Conservation (phyloP, 2,888 invertebrate genomes). For the Yponomeuta malinellus region DNA sequence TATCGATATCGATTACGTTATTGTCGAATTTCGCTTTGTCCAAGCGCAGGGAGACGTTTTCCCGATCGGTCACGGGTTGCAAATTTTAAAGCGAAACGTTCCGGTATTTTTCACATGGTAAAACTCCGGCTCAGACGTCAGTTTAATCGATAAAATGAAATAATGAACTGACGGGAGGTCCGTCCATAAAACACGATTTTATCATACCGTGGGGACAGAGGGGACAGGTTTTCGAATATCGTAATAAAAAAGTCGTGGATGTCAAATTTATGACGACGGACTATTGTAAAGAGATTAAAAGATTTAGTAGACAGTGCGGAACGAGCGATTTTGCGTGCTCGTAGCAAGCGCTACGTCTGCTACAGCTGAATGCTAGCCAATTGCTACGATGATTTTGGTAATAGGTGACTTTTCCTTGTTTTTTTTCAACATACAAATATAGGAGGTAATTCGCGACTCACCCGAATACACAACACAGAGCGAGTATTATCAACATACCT, state of each 20-base stretch:
- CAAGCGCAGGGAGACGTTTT: neutral
- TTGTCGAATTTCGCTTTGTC: conserved; percentile 3
- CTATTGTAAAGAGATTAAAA: conserved; percentile 75
- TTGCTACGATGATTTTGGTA: conserved; percentile 27
- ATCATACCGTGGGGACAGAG: conserved; percentile 69
- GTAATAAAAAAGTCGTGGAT: conserved; percentile 75
- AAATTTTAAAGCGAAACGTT: conserved; percentile 6
- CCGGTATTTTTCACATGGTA: conserved; percentile 9
- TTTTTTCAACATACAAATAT: neutral
- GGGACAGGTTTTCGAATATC: conserved; percentile 70
- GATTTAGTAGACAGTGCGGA: conserved; percentile 64
- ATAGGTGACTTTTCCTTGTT: neutral
- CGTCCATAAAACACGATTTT: conserved; percentile 72
- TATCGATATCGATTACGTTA: conserved; percentile 35
- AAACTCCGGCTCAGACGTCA: conserved; percentile 34
- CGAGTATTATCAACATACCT: conserved; percentile 18
- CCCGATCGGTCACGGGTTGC: conserved; percentile 10
- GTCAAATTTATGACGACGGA: conserved; percentile 73
- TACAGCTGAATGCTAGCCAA: conserved; percentile 32
- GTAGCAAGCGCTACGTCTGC: conserved; percentile 25
- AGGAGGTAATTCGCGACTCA: conserved; percentile 14
- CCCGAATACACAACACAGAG: conserved; percentile 4
- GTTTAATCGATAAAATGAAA: conserved; percentile 68
- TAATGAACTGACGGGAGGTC: conserved; percentile 62
- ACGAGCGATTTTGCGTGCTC: conserved; percentile 31